Evolutionary conservation across 2,113 vertebrate genomes (phyloP), one percentile per base, ranked within the genome.

Genomic region (Laticauda laticaudata): DNA sequence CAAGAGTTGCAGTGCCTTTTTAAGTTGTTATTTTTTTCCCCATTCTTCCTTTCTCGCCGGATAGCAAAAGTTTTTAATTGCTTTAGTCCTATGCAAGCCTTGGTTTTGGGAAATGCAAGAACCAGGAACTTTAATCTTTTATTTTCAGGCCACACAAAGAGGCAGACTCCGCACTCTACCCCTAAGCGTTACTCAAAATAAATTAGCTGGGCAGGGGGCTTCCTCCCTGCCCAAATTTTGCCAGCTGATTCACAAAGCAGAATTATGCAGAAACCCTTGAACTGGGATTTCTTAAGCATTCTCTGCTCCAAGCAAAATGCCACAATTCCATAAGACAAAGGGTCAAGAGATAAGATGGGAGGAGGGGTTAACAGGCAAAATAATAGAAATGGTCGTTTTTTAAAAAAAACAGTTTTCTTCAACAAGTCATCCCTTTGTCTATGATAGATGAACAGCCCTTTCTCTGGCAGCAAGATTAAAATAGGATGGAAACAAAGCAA

Each of bases 221-320:
- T 88, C 95, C 91, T 96, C 88, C 26, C 55, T 55, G 8, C 75
- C 75, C 43, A 39, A n/a, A 26, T 61, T 93, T 96, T 95, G 91
- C 92, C 51, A 94, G 92, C 95, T 93, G 91, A 96, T 97, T 96
- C 94, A 96, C 57, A 94, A 91, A 93, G 88, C 85, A 53, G 93
- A 96, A 96, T 81, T 96, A 96, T 95, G 91, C 96, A 96, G 92
- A 96, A 97, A 93, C 93, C 93, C 94, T 95, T 95, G 92, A 97
- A 97, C 97, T 95, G 95, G 92, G 94, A 93, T 92, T 93, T 97
- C 94, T 93, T 96, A 97, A 95, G 96, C 94, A 97, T 97, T 97
- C 94, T 94, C 95, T 93, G 94, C 95, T 93, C 94, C 96, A 93
- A 92, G 95, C 96, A 95, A 96, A 93, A 90, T 92, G 93, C 93